Evolutionary conservation across 1,140 invertebrate genomes (phyloP), one percentile per base, ranked within the genome.

Genomic region (Lycorma delicatula): DNA sequence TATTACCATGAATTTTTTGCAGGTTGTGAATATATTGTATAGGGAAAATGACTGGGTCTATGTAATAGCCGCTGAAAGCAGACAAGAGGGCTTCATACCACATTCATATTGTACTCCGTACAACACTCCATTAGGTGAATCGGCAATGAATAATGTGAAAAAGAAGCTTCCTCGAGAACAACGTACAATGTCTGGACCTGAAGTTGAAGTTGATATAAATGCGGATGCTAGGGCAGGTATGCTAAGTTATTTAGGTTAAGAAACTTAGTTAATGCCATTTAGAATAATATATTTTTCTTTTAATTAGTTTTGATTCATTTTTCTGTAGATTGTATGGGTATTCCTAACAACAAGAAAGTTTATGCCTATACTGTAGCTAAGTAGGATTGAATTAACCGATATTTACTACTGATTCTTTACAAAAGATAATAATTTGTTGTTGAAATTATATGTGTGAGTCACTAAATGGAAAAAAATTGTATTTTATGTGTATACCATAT

Each of bases 11-110:
- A n/a, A n/a, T 34, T 34, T 44, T 60, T 71, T 72, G 13, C 70
- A 88, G 79, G 82, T 93, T 64, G 91, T 95, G 1, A 93, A 93
- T 75, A 85, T 95, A 53, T 72, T 97, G 54, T 97, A 97, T 71
- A 78, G 91, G 65, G 93, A 97, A 71, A 95, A 96, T 70, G 93
- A 96, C 67, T 97, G 93, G 93, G 89, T 94, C 1, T 96, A 96
- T 76, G 91, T 96, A 0, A 93, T 95, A 68, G 84, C 89, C 1
- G 87, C 91, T 47, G 87, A 91, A 58, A 88, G 87, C 26, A 75
- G 89, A 54, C 82, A 88, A 70, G 92, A 96, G 74, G 93, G 93
- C 1, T 97, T 96, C 66, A 93, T 97, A 63, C 93, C 93, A 9
- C 87, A 93, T 68, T 93, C 91, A 0, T 95, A 95, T 70, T 93